These are phyloP conservation scores for Galaxea fascicularis DNA, from an alignment of 92 coral and sea anemone species.

Conservation along the genomic window DNA sequence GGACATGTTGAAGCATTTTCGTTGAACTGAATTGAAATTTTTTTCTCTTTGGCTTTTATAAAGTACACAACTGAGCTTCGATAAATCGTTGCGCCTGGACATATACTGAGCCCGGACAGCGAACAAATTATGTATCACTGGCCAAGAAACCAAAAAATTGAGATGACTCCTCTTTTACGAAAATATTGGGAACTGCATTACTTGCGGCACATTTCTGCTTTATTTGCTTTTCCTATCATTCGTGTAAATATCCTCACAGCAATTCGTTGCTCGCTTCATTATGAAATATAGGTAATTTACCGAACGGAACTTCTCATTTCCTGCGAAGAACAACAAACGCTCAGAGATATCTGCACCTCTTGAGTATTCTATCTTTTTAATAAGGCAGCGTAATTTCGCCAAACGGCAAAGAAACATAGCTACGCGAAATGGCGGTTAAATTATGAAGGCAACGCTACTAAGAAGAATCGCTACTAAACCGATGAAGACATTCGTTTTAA, in stretches of 20 bases:
- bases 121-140: neutral
- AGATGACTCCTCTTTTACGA: neutral
- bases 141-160: too few relatives aligned
- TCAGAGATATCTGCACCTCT: constrained; percentile 1
- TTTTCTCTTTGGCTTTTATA: neutral
- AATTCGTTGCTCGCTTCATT: neutral
- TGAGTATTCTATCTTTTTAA: neutral
- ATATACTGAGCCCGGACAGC: neutral
- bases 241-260: constrained; percentile 13
- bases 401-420: neutral
- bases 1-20: neutral
- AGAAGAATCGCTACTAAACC: too few relatives aligned
- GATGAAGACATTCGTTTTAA: neutral
- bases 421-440: neutral
- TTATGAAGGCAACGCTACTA: too few relatives aligned
- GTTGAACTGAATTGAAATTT: neutral
- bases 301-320: constrained; percentile 7
- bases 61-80: neutral
- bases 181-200: constrained; percentile 4
- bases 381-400: neutral
- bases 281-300: neutral
- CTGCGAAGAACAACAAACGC: neutral
- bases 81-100: neutral
- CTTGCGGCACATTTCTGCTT: neutral
- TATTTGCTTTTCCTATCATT: neutral